A percentile compares a stretch with the other conserved stretches of the same genome.
Evolutionary conservation across 2,888 invertebrate species (phyloP).

Genomic region (Reticulitermes lucifugus): DNA sequence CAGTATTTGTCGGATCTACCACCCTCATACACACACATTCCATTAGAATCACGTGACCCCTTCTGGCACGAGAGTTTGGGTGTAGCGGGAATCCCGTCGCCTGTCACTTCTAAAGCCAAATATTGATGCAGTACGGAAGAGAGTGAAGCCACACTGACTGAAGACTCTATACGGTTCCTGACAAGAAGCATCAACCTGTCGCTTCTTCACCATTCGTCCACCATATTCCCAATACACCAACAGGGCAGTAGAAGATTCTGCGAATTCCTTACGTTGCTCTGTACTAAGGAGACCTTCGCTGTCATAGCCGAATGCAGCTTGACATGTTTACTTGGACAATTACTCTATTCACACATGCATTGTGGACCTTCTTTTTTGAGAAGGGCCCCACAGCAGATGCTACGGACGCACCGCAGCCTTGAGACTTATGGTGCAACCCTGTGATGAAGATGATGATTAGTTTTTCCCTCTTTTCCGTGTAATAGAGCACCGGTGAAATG

Average conservation of each 20-base stretch:
- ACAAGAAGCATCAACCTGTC: neutral
- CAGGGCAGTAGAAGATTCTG: neutral
- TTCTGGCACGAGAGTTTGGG: constrained; percentile 3
- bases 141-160: constrained; percentile 19
- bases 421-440: too few relatives aligned
- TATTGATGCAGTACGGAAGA: neutral
- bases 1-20: constrained; percentile 25
- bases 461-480: too few relatives aligned
- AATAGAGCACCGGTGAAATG: too few relatives aligned
- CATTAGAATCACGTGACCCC: constrained; percentile 9
- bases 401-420: too few relatives aligned
- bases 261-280: neutral
- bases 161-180: constrained; percentile 25
- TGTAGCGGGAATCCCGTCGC: neutral
- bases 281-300: too few relatives aligned
- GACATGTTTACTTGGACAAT: too few relatives aligned
- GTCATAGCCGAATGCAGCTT: too few relatives aligned
- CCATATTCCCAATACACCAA: constrained; percentile 14
- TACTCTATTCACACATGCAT: too few relatives aligned
- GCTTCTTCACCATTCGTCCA: neutral
- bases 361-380: too few relatives aligned
- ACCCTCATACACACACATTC: neutral
- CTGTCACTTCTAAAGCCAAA: neutral
- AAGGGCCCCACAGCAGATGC: too few relatives aligned
- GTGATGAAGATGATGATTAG: too few relatives aligned